Evolutionary conservation across 1,140 invertebrate species (phyloP), one percentile per base, ranked within the genome.

Genomic region (Asobara japonica): DNA sequence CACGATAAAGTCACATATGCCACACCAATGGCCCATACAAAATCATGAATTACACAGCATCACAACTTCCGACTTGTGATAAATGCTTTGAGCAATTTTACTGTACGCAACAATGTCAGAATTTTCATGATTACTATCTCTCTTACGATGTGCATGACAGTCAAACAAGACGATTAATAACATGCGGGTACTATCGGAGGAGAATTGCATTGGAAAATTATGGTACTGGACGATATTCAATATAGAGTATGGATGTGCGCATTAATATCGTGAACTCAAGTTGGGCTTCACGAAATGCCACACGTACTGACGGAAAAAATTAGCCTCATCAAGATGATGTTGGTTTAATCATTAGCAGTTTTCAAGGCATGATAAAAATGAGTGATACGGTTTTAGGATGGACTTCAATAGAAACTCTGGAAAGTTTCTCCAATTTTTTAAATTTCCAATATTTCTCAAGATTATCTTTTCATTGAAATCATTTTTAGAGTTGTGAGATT

Each of bases 141-240:
- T 27, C 18, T 10, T 56, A 22, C 51, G 51, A 56, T 56, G 51
- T 56, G 51, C 51, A 56, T 56, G 51, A 56, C 51, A 56, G 51
- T 56, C 3, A 56, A 27, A 56, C 51, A 56, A 56, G 69, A 65
- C 69, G 61, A 71, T 71, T 71, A 71, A 71, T 71, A 71, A 71
- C 61, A 27, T 56, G 7, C 22, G n/a, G 33, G 41, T 45, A 18
- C 67, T 69, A 69, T 69, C 67, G 38, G 33, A 51, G 31, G 33
- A n/a, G 48, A 18, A 18, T 56, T 29, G 18, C 66, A 69, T 56
- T 69, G 16, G 29, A n/a, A 45, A 45, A 29, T 48, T 41, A 18
- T 45, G 51, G 51, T 10, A 61, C 31, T 51, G 33, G 61, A 61
- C 20, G 33, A 69, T 27, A 69, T 69, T 31, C 18, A 33, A 56